Base-by-base conservation (phyloP, 2,888 invertebrate species). In the Callinectes sapidus region DNA sequence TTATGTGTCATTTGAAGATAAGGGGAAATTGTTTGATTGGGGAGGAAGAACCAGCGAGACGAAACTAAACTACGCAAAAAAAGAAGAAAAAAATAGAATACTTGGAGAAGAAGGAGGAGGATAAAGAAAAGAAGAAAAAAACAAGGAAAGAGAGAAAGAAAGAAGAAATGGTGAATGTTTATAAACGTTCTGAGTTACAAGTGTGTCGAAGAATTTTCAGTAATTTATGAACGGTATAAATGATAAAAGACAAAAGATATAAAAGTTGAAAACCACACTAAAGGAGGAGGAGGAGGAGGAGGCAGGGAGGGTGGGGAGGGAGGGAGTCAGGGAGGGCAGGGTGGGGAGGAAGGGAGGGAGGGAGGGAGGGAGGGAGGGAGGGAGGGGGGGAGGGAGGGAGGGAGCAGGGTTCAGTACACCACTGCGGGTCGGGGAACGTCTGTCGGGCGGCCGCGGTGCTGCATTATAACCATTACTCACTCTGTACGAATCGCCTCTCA, bases 401-500 rank as follows among this genome's bases (percentile, higher is more conserved):
- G 81, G 85, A 61, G 89, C 55, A 28, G 28, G 86, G 90, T 89
- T 92, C 92, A 90, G 90, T 92, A 90, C 61, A 92, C 89, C 91
- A 92, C 91, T 81, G 28, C 28, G 89, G 85, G 86, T 42, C 88
- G 55, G 71, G 61, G 66, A 48, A 42, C 42, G 92, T 71, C 42
- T 89, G 89, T 42, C 89, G 92, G 92, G 61, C 54, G 89, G 89
- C 48, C 89, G 61, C 54, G 89, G 89, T 66, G 92, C 87, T 90
- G 71, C 90, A 92, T 92, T 89, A 92, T 85, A 61, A 85, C 91
- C 92, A 92, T 92, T 85, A 92, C 89, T 89, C 92, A 92, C 61
- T 16, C 61, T 71, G 92, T 92, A 92, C 92, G 92, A 92, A 92
- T 81, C 61, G 86, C 90, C 90, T 32, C 90, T 85, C 42, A n/a